phyloP scores from a whole-genome alignment of 2,113 vertebrate genomes.

The Probosciger aterrimus region DNA sequence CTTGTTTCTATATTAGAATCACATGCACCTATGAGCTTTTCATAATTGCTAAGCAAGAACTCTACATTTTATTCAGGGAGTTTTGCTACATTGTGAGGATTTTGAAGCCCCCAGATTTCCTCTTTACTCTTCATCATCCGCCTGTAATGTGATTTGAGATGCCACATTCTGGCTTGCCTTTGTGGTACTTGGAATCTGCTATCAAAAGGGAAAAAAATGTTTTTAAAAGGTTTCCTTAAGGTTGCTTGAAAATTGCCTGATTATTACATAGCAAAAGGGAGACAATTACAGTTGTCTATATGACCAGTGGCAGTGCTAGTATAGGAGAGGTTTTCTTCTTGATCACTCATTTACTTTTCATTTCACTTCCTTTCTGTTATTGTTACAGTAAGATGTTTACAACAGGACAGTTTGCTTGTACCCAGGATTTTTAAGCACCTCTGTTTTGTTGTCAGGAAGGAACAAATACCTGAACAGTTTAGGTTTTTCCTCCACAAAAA shows the following conservation, averaged over 20 bases:
- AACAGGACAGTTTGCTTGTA: neutral
- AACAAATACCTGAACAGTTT: neutral
- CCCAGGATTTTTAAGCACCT: neutral
- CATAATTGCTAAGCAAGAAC: neutral
- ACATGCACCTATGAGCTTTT: neutral
- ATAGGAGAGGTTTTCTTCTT: neutral
- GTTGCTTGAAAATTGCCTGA: neutral
- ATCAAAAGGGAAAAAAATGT: neutral
- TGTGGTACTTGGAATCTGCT: neutral
- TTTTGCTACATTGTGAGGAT: neutral
- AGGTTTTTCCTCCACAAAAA: neutral
- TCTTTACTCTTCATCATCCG: neutral
- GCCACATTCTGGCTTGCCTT: neutral
- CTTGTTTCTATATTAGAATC: neutral
- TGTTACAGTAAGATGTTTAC: neutral
- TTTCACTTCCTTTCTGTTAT: neutral
- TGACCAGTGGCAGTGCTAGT: neutral
- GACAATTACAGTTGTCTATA: neutral
- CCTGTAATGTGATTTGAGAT: neutral
- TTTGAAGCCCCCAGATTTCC: neutral
- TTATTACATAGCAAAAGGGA: neutral
- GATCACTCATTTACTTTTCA: neutral
- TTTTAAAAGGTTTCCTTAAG: neutral
- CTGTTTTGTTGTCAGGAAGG: neutral
- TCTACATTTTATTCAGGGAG: neutral